phyloP scores from a whole-genome alignment of 1,140 invertebrate species.

The Panonychus citri region DNA sequence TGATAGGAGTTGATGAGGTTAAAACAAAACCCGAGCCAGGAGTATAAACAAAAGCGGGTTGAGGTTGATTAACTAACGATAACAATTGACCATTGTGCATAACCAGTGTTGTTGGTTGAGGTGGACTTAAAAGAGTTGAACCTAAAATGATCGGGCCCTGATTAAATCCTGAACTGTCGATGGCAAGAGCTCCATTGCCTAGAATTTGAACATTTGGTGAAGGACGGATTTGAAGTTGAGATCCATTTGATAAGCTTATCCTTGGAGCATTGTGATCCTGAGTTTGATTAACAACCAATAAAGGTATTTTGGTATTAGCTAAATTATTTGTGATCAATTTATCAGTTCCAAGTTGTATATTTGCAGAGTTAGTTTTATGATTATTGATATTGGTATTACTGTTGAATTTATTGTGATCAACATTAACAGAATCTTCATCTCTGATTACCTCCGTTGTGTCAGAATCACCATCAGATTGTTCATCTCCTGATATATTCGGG shows the following conservation, averaged over 20 bases:
- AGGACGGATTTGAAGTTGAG: neutral
- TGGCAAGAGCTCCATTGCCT: neutral
- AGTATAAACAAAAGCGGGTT: neutral
- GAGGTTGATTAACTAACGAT: constrained; percentile 22
- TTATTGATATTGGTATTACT: neutral
- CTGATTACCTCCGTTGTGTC: neutral
- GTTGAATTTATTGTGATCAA: neutral
- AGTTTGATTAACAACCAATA: neutral
- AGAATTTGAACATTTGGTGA: neutral
- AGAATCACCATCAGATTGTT: neutral
- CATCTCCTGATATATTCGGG: constrained; percentile 7
- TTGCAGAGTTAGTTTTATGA: too few relatives aligned
- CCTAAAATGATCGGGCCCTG: neutral
- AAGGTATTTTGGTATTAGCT: neutral
- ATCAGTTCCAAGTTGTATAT: neutral
- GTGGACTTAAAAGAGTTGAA: neutral
- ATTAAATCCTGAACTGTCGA: neutral
- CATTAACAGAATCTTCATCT: neutral
- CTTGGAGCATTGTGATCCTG: neutral
- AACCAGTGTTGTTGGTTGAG: constrained; percentile 20
- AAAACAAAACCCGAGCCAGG: neutral
- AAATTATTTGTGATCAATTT: neutral
- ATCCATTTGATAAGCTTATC: neutral
- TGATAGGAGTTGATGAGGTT: neutral
- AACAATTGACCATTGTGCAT: constrained; percentile 24